phyloP scores from a whole-genome alignment of 2,797 vertebrate species.

The Rallus crepitans region DNA sequence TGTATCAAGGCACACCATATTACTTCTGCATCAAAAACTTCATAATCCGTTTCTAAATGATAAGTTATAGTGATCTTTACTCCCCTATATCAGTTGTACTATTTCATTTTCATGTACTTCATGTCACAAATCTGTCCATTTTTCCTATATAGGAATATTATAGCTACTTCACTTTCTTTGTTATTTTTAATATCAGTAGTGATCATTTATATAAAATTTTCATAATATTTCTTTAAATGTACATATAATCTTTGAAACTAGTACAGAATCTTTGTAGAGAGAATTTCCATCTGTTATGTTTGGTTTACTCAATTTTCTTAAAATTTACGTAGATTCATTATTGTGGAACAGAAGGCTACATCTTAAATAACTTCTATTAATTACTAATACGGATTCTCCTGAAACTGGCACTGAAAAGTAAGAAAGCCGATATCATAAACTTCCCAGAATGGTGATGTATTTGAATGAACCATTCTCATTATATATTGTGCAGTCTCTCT shows the following conservation, averaged over 20 bases:
- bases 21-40: neutral
- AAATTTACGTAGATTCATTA: neutral
- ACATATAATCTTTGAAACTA: neutral
- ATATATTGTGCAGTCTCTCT: neutral
- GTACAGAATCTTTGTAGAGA: neutral
- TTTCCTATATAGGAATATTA: neutral
- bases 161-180: neutral
- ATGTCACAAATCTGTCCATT: neutral
- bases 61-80: neutral
- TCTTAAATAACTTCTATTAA: neutral
- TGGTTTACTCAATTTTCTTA: neutral
- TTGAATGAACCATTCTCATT: neutral
- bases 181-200: neutral
- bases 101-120: neutral
- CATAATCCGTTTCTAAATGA: neutral
- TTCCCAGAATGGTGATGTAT: neutral
- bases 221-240: too few species aligned
- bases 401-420: neutral
- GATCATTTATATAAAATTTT: neutral
- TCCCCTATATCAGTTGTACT: neutral
- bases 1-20: neutral
- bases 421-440: neutral
- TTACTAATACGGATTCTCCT: neutral
- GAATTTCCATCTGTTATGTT: neutral
- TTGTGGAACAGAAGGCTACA: neutral